Evolutionary conservation across 2,797 vertebrate genomes (phyloP), one percentile per base, ranked within the genome.

Genomic region (Gobio occitaniae): DNA sequence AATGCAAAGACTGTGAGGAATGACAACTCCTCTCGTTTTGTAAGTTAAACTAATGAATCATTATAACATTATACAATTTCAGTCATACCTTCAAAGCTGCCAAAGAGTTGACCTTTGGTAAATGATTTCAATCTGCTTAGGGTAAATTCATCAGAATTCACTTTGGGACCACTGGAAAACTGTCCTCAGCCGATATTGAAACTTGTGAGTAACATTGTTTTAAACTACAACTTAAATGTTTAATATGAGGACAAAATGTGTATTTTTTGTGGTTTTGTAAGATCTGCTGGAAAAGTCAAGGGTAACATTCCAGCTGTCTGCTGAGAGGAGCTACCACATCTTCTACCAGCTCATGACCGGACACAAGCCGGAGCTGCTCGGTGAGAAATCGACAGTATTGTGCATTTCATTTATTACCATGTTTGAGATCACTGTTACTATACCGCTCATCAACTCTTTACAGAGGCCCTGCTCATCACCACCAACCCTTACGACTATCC

Each of bases 11-110:
- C 88, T 19, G 66, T 85, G 50, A 95, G 95, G 90, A 96, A 96
- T 0, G 95, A 96, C 91, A 96, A 96, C 92, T 96, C 95, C 0
- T 96, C 95, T 2, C 95, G 95, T 61, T 96, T 96, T 88, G 96
- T 96, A 87, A 96, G 95, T 82, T 12, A 2, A 47, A 32, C 66
- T 0, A 10, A 41, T 69, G 1, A 69, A 69, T 41, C 17, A 68
- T 41, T 2, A 69, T 69, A 48, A 17, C 8, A 61, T 25, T 54
- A 21, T 1, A 3, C 2, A 12, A 38, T 25, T 32, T 50, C 9
- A n/a, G 5, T 6, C 17, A 41, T 5, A 44, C n/a, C 11, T 50
- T 17, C 5, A 56, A 21, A 76, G 3, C 10, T 19, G 1, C 1
- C 50, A 52, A 69, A 15, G 12, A 12, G 0, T 12, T 48, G 2